Conservation (phyloP, 92 coral and sea anemone genomes). For the Heliopora coerulea region DNA sequence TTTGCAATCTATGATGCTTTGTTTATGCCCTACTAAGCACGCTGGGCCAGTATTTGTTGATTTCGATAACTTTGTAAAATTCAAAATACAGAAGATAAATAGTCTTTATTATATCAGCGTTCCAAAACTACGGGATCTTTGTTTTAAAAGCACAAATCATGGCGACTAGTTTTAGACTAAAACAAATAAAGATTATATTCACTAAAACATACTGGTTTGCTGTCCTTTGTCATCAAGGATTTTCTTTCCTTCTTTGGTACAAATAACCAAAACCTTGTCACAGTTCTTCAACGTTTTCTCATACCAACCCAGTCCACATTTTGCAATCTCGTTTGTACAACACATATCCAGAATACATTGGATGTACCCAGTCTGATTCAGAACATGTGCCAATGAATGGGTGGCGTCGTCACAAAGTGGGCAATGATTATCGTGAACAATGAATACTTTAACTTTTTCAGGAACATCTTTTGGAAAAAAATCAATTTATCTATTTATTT, state of each 20-base stretch:
- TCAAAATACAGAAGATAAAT: no score
- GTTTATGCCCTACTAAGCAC: no score
- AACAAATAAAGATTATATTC: not conserved
- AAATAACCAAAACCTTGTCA: conserved; percentile 33
- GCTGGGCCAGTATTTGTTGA: no score
- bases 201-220: not conserved
- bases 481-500: no score
- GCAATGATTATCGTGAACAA: conserved; percentile 33
- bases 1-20: no score
- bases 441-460: no score
- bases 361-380: conserved; percentile 4
- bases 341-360: conserved; percentile 12
- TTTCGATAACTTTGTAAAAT: no score
- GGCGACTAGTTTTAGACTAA: not conserved
- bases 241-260: conserved; percentile 33
- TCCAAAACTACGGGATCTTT: no score
- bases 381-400: conserved; percentile 13
- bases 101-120: no score
- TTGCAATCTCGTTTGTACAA: conserved; percentile 6
- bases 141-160: not conserved
- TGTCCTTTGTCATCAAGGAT: not conserved
- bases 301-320: conserved; percentile 32
- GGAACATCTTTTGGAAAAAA: no score
- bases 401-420: conserved; percentile 1
- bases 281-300: conserved; percentile 3